A percentile compares a stretch with the other conserved stretches of the same genome.
phyloP scores from a whole-genome alignment of 2,113 vertebrate genomes.

The Pomatorhinus ruficollis region DNA sequence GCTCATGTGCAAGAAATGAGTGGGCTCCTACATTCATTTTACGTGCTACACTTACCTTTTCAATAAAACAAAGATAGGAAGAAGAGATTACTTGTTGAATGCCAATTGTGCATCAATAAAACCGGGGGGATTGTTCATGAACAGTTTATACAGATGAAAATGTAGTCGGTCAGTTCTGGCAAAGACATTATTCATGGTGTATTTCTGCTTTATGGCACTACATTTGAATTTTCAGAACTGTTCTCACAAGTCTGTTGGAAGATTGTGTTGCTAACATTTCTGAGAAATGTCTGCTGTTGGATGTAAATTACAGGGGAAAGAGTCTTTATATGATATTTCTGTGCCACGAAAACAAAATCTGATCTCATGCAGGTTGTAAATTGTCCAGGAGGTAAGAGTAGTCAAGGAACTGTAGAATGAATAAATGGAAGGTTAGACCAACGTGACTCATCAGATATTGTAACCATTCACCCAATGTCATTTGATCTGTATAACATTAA shows the following conservation, averaged over 20 bases:
- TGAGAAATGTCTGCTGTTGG: neutral
- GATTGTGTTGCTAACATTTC: slow-evolving; percentile 1
- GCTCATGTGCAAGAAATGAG: neutral
- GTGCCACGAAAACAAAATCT: slow-evolving; percentile 9
- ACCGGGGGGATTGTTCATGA: neutral
- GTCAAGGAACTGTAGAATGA: slow-evolving; percentile 17
- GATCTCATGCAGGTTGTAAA: slow-evolving; percentile 34
- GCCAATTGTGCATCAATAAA: neutral
- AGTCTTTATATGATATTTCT: neutral
- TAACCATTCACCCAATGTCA: slow-evolving; percentile 16
- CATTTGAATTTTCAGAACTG: slow-evolving; percentile 24
- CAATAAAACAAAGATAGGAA: neutral
- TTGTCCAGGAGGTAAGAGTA: slow-evolving; percentile 29
- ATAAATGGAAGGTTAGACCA: slow-evolving; percentile 40
- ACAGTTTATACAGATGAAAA: slow-evolving; percentile 27
- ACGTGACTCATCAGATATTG: slow-evolving; percentile 37
- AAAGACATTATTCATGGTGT: neutral
- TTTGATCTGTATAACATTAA: slow-evolving; percentile 41
- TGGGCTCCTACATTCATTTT: neutral
- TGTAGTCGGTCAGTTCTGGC: neutral
- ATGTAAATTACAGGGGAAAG: neutral
- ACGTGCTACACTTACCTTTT: neutral
- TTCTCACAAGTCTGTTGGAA: slow-evolving; percentile 6
- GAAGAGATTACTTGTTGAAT: slow-evolving; percentile 16
- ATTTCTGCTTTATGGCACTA: neutral